These are phyloP conservation scores for Venturia canescens DNA, from an alignment of 1,140 invertebrate species.

Conservation along the genomic window DNA sequence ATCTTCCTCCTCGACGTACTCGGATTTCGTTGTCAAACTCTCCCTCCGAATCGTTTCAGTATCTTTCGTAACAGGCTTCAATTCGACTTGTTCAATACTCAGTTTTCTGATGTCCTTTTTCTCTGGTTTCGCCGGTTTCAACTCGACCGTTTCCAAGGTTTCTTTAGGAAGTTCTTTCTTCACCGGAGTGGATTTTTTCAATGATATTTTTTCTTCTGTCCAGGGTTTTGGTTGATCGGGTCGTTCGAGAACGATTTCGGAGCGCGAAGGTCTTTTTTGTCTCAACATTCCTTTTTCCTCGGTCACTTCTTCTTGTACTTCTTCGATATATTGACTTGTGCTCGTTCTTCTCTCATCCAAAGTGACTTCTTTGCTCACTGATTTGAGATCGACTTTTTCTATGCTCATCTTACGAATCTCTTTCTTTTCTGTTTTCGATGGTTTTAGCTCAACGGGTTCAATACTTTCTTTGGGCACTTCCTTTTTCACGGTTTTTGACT, in stretches of 20 bases:
- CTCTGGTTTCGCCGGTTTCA: slow-evolving; percentile 76
- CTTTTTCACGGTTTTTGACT: slow-evolving; percentile 54
- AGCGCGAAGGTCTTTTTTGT: slow-evolving; percentile 52
- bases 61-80: slow-evolving; percentile 66
- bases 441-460: slow-evolving; percentile 57
- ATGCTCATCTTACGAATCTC: slow-evolving; percentile 63
- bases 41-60: slow-evolving; percentile 64
- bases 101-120: slow-evolving; percentile 65
- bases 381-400: slow-evolving; percentile 58
- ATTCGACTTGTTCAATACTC: slow-evolving; percentile 70
- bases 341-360: slow-evolving; percentile 48
- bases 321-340: slow-evolving; percentile 51
- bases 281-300: slow-evolving; percentile 50
- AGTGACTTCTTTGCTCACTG: slow-evolving; percentile 48
- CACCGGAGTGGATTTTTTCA: slow-evolving; percentile 69
- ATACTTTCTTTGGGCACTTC: slow-evolving; percentile 65
- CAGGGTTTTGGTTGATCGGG: slow-evolving; percentile 68
- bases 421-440: slow-evolving; percentile 67
- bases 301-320: slow-evolving; percentile 56
- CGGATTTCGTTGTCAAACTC: slow-evolving; percentile 51
- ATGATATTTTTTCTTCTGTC: slow-evolving; percentile 65
- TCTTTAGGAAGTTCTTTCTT: slow-evolving; percentile 73
- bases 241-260: slow-evolving; percentile 63
- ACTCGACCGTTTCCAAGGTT: slow-evolving; percentile 66
- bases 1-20: slow-evolving; percentile 58